Conservation (phyloP, 2,113 vertebrate genomes). For the Bos javanicus region DNA sequence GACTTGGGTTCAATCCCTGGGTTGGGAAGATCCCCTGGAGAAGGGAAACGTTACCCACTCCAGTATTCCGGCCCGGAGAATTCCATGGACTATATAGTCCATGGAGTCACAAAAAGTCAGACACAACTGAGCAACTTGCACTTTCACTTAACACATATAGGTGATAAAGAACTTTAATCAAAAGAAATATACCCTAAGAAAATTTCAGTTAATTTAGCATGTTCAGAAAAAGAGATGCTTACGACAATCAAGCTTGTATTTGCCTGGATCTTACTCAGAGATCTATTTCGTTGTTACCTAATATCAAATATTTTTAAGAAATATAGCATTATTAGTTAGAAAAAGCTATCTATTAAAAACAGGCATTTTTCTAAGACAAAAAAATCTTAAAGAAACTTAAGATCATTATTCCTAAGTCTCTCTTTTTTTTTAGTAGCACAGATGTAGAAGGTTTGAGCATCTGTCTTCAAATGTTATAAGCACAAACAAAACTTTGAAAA, state of each 20-base stretch:
- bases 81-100: neutral
- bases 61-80: neutral
- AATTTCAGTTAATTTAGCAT: neutral
- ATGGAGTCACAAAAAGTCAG: neutral
- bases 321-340: neutral
- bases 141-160: neutral
- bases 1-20: neutral
- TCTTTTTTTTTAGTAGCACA: neutral
- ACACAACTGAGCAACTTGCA: neutral
- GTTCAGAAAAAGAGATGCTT: neutral
- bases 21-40: neutral
- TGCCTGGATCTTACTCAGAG: neutral
- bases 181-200: neutral
- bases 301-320: slow-evolving; percentile 2
- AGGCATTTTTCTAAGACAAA: slow-evolving; percentile 11
- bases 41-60: neutral
- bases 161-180: neutral
- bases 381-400: neutral
- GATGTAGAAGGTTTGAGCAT: neutral
- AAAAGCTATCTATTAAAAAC: neutral
- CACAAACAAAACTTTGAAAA: slow-evolving; percentile 24
- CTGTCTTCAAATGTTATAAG: neutral
- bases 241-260: neutral
- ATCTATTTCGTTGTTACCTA: neutral
- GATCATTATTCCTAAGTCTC: neutral